Conservation (phyloP, 2,888 invertebrate genomes). For the Blastobasis adustella region DNA sequence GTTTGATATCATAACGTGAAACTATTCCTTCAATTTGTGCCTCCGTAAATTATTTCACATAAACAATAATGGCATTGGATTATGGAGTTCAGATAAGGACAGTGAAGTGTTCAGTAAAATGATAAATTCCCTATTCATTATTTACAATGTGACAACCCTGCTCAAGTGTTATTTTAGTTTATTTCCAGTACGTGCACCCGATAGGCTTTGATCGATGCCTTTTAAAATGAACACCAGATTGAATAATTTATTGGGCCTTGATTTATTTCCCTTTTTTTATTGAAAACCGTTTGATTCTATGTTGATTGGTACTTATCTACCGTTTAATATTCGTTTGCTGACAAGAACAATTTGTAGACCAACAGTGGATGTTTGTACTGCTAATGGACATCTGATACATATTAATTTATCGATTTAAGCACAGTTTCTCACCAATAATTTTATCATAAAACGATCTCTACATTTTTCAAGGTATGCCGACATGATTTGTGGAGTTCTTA, state of each 20-base stretch:
- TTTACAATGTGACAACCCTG: slow-evolving; percentile 3
- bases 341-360: slow-evolving; percentile 2
- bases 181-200: slow-evolving; percentile 19
- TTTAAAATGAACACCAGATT: slow-evolving; percentile 45
- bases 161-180: slow-evolving; percentile 10
- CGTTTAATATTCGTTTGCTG: slow-evolving; percentile 32
- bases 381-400: too few species aligned
- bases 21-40: too few species aligned
- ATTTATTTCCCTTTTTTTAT: slow-evolving; percentile 29
- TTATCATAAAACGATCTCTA: too few species aligned
- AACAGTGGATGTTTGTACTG: neutral
- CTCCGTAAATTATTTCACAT: too few species aligned
- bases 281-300: slow-evolving; percentile 35
- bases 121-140: too few species aligned
- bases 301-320: slow-evolving; percentile 27
- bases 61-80: too few species aligned
- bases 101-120: neutral
- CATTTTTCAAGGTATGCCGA: too few species aligned
- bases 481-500: too few species aligned
- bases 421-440: too few species aligned
- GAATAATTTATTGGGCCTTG: slow-evolving; percentile 46
- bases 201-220: slow-evolving; percentile 51
- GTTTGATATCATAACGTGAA: too few species aligned
- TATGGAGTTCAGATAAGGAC: neutral
- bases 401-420: too few species aligned